phyloP scores from a whole-genome alignment of 64 coral and sea anemone genomes.

The Montipora capricornis region DNA sequence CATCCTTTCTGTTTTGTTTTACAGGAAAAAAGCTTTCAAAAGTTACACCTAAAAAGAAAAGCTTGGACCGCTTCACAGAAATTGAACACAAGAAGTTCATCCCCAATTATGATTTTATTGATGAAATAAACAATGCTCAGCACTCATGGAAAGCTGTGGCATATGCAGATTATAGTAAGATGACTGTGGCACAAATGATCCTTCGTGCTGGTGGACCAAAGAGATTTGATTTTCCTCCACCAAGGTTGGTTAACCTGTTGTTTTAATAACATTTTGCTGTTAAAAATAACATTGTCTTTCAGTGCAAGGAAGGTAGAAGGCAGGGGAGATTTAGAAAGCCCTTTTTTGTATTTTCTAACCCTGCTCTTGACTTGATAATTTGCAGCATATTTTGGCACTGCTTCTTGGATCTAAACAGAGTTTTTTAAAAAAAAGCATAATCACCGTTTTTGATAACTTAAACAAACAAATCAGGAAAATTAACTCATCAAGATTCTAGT shows the following conservation, averaged over 20 bases:
- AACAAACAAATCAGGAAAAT: too few relatives aligned
- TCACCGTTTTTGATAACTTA: too few relatives aligned
- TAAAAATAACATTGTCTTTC: too few relatives aligned
- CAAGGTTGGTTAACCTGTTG: slow-evolving; percentile 37
- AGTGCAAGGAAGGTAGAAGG: too few relatives aligned
- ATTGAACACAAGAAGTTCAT: slow-evolving; percentile 43
- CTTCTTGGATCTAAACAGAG: too few relatives aligned
- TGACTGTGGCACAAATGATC: slow-evolving; percentile 76
- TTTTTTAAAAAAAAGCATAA: too few relatives aligned
- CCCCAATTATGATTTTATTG: slow-evolving; percentile 63
- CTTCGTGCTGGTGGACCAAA: slow-evolving; percentile 57
- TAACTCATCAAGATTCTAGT: too few relatives aligned
- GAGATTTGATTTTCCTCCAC: slow-evolving; percentile 45
- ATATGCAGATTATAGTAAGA: slow-evolving; percentile 78
- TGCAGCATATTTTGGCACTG: neutral
- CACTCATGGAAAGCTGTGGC: slow-evolving; percentile 70
- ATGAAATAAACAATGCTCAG: slow-evolving; percentile 69
- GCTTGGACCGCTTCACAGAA: neutral
- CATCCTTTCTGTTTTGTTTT: neutral
- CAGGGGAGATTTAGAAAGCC: too few relatives aligned
- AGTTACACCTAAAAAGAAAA: slow-evolving; percentile 44
- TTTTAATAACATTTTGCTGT: neutral
- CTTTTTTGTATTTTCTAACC: too few relatives aligned
- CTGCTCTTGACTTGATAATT: too few relatives aligned
- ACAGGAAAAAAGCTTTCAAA: slow-evolving; percentile 62